Evolutionary conservation across 2,888 invertebrate species (phyloP), one percentile per base, ranked within the genome.

Genomic region (Caenorhabditis panamensis): DNA sequence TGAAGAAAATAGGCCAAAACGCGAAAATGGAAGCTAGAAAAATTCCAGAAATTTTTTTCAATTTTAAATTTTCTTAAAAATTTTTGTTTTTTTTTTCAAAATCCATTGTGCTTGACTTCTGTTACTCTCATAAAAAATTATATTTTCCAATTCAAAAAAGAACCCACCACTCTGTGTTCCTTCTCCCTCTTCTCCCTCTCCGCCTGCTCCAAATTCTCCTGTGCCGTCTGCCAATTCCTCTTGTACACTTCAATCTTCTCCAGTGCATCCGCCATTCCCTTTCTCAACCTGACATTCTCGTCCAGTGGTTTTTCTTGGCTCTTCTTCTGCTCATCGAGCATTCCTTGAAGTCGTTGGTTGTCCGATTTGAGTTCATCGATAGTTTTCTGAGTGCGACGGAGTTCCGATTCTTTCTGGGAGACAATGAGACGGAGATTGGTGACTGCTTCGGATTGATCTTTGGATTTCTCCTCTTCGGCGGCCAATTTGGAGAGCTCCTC

Each of bases 221-320:
- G 56, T 13, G 78, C 59, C 22, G 78, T 80, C 20, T 82, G 75
- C 62, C 76, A 71, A 11, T 79, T 79, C 44, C 66, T 53, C 36
- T 81, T 83, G 61, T 85, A 84, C 56, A 79, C 68, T 31, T 84
- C 84, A 16, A 85, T 73, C 64, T 86, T 86, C 31, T 56, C 67
- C 0, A 86, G 66, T 9, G 84, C 82, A 22, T 84, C 86, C 6
- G 84, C 66, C 62, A 86, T 36, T 49, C 85, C 86, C 24, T 80
- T 63, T 22, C 84, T 24, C 36, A 82, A 28, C 16, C 78, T 67
- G 11, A 64, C 69, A 44, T 84, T 84, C 67, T 84, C 84, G 9
- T 81, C 79, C 13, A 72, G 53, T 22, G 81, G 49, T 26, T 51
- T 53, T 9, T 41, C 28, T 28, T 75, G 59, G 2, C 61, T 37